Evolutionary conservation across 2,888 invertebrate species (phyloP).

Genomic region (Myathropa florea): DNA sequence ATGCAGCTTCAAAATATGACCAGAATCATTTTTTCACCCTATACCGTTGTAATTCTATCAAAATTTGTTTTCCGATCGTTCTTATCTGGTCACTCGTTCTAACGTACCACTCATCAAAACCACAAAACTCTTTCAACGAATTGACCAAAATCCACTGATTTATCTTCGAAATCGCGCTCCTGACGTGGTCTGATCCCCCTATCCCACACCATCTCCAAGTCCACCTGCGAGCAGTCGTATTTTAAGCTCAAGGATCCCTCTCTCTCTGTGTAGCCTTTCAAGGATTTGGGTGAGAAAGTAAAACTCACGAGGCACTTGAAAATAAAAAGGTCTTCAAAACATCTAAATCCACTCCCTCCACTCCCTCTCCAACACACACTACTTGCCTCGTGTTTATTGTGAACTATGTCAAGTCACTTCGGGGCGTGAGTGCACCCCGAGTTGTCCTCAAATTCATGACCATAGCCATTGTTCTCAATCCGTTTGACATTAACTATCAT

Average conservation of each 20-base stretch:
- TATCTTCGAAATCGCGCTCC: background rate
- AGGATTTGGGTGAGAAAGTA: background rate
- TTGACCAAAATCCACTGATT: too few relatives aligned
- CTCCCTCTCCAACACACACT: background rate
- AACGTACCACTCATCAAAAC: too few relatives aligned
- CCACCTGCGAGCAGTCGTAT: background rate
- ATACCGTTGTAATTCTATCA: too few relatives aligned
- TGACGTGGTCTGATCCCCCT: background rate
- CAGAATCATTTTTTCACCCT: too few relatives aligned
- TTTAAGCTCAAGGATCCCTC: background rate
- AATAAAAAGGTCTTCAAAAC: background rate
- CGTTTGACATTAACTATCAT: constrained; percentile 34
- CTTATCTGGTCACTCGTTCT: too few relatives aligned
- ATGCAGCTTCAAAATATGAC: too few relatives aligned
- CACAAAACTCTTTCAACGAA: too few relatives aligned
- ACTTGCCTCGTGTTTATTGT: background rate
- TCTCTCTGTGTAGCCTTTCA: background rate
- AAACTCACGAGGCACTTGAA: background rate
- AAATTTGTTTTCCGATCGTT: too few relatives aligned
- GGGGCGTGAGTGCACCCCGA: background rate
- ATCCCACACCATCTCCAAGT: background rate
- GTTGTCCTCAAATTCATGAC: constrained; percentile 48
- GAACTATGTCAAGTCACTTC: constrained; percentile 6
- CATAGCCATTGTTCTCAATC: constrained; percentile 46
- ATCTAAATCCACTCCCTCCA: background rate